Evolutionary conservation across 2,797 vertebrate species (phyloP).

Genomic region (Argentina silus): DNA sequence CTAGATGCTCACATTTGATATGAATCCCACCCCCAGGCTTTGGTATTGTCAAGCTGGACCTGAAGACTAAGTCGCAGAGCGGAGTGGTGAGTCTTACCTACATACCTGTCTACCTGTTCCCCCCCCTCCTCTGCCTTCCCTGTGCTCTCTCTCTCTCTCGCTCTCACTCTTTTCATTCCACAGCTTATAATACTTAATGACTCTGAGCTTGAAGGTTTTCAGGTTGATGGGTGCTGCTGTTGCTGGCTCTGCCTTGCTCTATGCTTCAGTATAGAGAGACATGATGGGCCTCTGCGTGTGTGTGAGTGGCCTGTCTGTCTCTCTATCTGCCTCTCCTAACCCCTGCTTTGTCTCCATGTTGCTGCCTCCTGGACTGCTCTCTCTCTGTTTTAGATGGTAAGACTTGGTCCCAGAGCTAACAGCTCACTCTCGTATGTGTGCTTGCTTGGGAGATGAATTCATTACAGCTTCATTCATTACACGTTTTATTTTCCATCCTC

Average conservation of each 20-base stretch:
- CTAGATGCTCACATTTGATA: background rate
- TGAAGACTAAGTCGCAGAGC: slow-evolving; percentile 94
- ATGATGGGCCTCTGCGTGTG: slow-evolving; percentile 21
- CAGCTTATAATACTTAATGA: background rate
- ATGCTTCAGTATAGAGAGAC: slow-evolving; percentile 40
- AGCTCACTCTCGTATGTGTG: background rate
- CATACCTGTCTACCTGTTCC: background rate
- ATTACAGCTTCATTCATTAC: slow-evolving; percentile 1
- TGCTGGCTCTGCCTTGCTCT: slow-evolving; percentile 30
- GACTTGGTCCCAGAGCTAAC: slow-evolving; percentile 43
- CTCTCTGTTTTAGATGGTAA: slow-evolving; percentile 74
- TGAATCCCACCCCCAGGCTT: slow-evolving; percentile 80
- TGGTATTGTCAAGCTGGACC: slow-evolving; percentile 91
- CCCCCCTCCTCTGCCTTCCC: no score
- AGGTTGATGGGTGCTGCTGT: background rate
- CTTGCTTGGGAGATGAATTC: slow-evolving; percentile 3
- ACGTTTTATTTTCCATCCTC: background rate
- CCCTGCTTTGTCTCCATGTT: slow-evolving; percentile 66
- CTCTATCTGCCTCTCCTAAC: slow-evolving; percentile 54
- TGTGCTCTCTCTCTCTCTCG: background rate
- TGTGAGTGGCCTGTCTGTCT: slow-evolving; percentile 37
- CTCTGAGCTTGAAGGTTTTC: slow-evolving; percentile 23
- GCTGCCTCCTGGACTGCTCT: slow-evolving; percentile 56
- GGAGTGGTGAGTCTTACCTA: slow-evolving; percentile 87
- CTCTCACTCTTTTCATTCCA: background rate